Percentiles rank a stretch among this genome's conserved stretches.
phyloP scores from a whole-genome alignment of 2,797 vertebrate genomes.

The Myotis daubentonii region DNA sequence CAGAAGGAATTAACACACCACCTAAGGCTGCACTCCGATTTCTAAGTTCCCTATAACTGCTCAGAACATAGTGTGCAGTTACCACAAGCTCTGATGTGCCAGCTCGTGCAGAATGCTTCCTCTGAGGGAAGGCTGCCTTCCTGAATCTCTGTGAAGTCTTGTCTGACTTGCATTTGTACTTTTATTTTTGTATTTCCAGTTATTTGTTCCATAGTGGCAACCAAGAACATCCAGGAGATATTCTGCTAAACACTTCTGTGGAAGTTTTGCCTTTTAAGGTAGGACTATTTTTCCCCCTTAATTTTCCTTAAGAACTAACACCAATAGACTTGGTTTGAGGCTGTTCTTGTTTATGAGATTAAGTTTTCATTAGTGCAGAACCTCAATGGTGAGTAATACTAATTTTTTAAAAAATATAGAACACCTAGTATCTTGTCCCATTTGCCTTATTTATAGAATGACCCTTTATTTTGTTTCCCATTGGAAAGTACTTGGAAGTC shows the following conservation, averaged over 20 bases:
- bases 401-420: neutral
- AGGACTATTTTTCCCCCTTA: constrained; percentile 21
- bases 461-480: constrained; percentile 37
- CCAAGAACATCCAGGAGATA: constrained; percentile 97
- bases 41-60: neutral
- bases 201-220: constrained; percentile 98
- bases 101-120: neutral
- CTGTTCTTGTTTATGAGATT: neutral
- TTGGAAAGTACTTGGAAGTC: constrained; percentile 33
- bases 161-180: neutral
- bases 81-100: neutral
- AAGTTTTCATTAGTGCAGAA: neutral
- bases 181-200: constrained; percentile 84
- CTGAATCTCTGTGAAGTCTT: neutral
- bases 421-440: neutral
- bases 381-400: neutral
- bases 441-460: constrained; percentile 17
- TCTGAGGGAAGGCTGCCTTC: neutral
- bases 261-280: constrained; percentile 96
- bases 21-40: neutral
- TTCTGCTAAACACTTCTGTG: constrained; percentile 95
- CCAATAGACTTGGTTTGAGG: neutral
- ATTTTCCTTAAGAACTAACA: neutral
- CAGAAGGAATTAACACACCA: neutral
- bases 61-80: neutral